These are phyloP conservation scores for Willowsia nigromaculata DNA, from an alignment of 2,888 invertebrate genomes.

Conservation along the genomic window DNA sequence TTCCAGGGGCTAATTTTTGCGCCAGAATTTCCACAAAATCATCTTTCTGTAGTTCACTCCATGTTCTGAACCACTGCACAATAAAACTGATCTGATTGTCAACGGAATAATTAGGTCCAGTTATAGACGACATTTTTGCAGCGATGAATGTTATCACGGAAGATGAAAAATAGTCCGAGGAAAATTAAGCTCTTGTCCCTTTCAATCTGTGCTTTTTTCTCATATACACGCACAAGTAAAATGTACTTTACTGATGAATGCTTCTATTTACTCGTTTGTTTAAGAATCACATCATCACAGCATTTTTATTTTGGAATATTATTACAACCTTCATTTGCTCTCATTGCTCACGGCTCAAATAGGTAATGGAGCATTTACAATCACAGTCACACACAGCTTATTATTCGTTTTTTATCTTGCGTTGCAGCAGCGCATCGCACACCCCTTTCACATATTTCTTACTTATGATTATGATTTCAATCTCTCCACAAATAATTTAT, in stretches of 20 bases:
- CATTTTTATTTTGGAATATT: not conserved
- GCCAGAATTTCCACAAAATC: constrained; percentile 76
- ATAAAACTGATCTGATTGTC: constrained; percentile 75
- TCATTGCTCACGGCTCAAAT: not conserved
- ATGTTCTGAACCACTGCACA: constrained; percentile 76
- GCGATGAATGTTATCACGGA: not conserved
- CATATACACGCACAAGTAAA: no score
- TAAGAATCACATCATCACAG: no score
- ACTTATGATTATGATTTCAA: not conserved
- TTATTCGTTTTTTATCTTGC: not conserved
- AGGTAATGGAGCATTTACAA: not conserved
- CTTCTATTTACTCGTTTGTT: no score
- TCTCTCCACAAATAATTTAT: not conserved
- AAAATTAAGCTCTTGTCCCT: not conserved
- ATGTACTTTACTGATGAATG: not conserved
- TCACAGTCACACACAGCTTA: not conserved
- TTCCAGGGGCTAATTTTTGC: constrained; percentile 50
- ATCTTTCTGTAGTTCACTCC: constrained; percentile 78
- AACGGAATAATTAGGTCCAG: constrained; percentile 63
- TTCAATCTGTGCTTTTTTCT: not conserved
- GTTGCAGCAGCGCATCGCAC: not conserved
- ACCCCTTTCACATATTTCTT: not conserved
- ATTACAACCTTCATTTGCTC: not conserved
- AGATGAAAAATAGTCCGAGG: not conserved
- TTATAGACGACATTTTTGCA: constrained; percentile 64